Evolutionary conservation across 1,140 invertebrate species (phyloP).

Genomic region (Plutomurus gul): DNA sequence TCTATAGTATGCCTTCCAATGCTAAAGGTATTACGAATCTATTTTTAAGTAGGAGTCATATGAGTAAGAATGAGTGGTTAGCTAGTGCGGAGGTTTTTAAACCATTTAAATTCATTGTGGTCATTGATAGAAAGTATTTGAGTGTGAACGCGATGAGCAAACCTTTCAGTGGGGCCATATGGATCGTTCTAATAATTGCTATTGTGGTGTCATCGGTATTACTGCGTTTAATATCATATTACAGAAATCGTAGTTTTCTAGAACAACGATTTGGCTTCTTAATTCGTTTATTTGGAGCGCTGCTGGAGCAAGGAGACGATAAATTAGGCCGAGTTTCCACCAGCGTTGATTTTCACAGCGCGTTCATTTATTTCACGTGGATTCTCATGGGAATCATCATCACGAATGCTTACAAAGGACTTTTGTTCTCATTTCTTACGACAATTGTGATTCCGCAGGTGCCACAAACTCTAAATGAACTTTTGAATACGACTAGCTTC

Average conservation of each 20-base stretch:
- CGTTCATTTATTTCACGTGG: not conserved
- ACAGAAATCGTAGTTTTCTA: too few relatives aligned
- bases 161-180: not conserved
- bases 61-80: not conserved
- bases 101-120: not conserved
- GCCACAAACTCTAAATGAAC: not conserved
- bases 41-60: not conserved
- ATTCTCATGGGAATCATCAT: not conserved
- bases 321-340: too few relatives aligned
- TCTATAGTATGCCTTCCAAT: not conserved
- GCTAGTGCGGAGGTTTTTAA: not conserved
- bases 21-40: not conserved
- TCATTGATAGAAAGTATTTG: not conserved
- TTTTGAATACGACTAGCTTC: not conserved
- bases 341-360: not conserved
- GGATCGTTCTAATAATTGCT: not conserved
- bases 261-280: not conserved
- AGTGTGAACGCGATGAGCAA: not conserved
- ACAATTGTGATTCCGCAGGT: not conserved
- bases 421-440: not conserved
- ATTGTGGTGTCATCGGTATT: not conserved
- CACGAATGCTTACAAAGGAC: not conserved
- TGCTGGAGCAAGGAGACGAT: not conserved
- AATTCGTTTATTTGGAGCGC: not conserved
- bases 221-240: not conserved